These are phyloP conservation scores for Actenoides lindsayi DNA, from an alignment of 2,113 vertebrate genomes.

Conservation along the genomic window DNA sequence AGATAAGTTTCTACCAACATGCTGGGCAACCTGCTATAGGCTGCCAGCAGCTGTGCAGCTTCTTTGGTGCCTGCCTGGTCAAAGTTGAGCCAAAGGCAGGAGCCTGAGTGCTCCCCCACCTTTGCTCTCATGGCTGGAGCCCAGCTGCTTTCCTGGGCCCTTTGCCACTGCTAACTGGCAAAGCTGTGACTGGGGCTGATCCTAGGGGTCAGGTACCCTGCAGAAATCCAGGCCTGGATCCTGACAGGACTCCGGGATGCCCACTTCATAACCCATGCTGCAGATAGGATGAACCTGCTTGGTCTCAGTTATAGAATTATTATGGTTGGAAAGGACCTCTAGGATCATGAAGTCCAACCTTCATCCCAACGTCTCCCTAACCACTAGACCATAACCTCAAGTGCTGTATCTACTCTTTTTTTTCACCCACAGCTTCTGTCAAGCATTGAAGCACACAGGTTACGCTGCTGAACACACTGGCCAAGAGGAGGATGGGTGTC, in stretches of 20 bases:
- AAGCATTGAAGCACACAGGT: not conserved
- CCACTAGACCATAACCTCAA: no score
- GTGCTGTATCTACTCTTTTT: no score
- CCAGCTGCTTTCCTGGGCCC: not conserved
- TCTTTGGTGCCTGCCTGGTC: not conserved
- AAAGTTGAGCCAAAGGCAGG: not conserved
- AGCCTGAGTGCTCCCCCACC: not conserved
- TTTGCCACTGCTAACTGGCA: not conserved
- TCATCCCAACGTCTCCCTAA: no score
- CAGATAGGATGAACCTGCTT: not conserved
- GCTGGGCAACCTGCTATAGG: rapidly evolving
- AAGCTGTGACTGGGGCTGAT: not conserved
- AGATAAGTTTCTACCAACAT: not conserved
- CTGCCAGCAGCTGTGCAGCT: not conserved
- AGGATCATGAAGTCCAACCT: no score
- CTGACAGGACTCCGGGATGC: not conserved
- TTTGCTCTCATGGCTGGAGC: not conserved
- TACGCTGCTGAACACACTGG: rapidly evolving
- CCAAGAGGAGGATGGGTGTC: not conserved
- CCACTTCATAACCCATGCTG: not conserved
- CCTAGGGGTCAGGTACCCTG: not conserved
- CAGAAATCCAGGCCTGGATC: not conserved
- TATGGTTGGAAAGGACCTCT: no score
- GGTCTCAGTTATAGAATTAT: not conserved
- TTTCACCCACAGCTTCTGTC: not conserved